Evolutionary conservation across 2,113 vertebrate genomes (phyloP), one percentile per base, ranked within the genome.

Genomic region (Fulmarus glacialis): DNA sequence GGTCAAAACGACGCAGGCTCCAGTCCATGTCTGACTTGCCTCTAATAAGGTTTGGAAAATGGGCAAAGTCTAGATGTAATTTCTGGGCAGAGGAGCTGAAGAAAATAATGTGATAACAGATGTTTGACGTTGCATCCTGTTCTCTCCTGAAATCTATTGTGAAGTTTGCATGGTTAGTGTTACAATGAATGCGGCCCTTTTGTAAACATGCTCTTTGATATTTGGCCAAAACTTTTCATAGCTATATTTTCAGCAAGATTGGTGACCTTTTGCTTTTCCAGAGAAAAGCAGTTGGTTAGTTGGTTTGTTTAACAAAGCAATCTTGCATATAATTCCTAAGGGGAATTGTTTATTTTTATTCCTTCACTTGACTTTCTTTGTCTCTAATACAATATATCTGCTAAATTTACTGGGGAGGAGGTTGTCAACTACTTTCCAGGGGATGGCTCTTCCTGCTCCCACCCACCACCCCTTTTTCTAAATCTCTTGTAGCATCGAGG

Each of bases 191-290:
- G 68, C 75, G 59, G 80, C 55, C 72, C 43, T 94, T 91, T 67
- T 81, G 94, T 95, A 89, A 92, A 92, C 86, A 90, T 3, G 52
- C 43, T 74, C 67, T 94, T 95, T 96, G 90, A 93, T 92, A 87
- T 66, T 78, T 78, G 64, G 68, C 92, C 92, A 94, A 56, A 93
- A 52, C 94, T 89, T 92, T 96, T 93, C 90, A 94, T 95, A 97
- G 95, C 47, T 91, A 3, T 91, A 63, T 89, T 92, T 94, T 94
- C 91, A 89, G 43, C 64, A 59, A 86, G 90, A 88, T 47, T 34
- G 42, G 79, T 71, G 86, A 94, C 90, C 88, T 97, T 97, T 96
- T 77, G 67, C 75, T 94, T 94, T 93, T 95, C 86, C 92, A 89
- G 71, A 74, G 85, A 74, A 81, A 93, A 94, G 79, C 70, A 16